Conservation (phyloP, 2,797 vertebrate species). For the Anguilla anguilla region DNA sequence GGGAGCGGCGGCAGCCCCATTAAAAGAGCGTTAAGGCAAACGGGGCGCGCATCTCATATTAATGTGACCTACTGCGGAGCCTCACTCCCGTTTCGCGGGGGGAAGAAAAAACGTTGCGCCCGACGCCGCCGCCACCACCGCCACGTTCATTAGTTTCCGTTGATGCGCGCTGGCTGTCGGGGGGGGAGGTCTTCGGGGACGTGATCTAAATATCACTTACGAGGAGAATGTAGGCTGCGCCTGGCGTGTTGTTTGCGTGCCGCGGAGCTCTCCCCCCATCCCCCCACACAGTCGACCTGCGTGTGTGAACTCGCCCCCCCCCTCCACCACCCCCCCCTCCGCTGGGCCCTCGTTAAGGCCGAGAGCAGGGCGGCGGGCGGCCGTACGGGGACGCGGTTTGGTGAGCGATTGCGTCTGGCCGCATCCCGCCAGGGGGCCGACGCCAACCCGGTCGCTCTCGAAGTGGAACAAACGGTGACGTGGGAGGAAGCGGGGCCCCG, state of each 20-base stretch:
- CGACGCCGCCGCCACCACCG: neutral
- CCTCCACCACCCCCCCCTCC: neutral
- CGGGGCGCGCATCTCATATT: neutral
- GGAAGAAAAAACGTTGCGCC: neutral
- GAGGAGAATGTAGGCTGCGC: slow-evolving; percentile 1
- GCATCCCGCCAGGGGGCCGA: no score
- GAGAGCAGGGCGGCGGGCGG: neutral
- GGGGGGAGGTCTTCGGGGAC: slow-evolving; percentile 5
- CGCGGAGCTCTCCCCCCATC: neutral
- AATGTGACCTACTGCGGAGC: slow-evolving; percentile 10
- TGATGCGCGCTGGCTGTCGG: neutral
- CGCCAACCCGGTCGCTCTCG: neutral
- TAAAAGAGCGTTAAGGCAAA: neutral
- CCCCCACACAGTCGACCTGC: neutral
- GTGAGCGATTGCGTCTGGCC: neutral
- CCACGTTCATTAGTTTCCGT: slow-evolving; percentile 15
- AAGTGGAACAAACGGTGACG: slow-evolving; percentile 9
- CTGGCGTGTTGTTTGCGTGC: neutral
- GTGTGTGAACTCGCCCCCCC: neutral
- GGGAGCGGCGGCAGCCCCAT: neutral
- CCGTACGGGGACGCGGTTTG: neutral
- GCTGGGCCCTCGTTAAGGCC: neutral
- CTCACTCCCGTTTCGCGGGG: neutral
- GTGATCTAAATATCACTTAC: slow-evolving; percentile 30
- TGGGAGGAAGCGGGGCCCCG: neutral